Evolutionary conservation across 1,140 invertebrate species (phyloP).

Genomic region (Temnothorax longispinosus): DNA sequence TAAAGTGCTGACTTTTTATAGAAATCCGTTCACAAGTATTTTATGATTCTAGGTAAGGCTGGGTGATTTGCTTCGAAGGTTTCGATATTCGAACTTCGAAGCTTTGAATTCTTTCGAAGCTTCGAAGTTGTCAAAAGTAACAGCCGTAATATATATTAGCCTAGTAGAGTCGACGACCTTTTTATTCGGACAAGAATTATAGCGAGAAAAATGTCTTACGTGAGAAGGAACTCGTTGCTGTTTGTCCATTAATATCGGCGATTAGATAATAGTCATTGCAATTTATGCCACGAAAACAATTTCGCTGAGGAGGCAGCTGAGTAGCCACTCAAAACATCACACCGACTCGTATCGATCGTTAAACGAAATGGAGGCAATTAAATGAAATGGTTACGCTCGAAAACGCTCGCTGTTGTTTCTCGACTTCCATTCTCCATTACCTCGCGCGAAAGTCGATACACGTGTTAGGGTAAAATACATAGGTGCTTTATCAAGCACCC

Average conservation of each 20-base stretch:
- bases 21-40: background rate
- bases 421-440: slow-evolving; percentile 55
- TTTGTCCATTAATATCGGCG: slow-evolving; percentile 7
- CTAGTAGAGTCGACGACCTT: background rate
- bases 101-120: too few species aligned
- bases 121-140: too few species aligned
- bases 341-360: slow-evolving; percentile 49
- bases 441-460: slow-evolving; percentile 56
- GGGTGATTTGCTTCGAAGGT: too few species aligned
- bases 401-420: slow-evolving; percentile 47
- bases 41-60: background rate
- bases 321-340: slow-evolving; percentile 39
- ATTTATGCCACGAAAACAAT: slow-evolving; percentile 53
- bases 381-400: slow-evolving; percentile 61
- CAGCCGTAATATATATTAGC: too few species aligned
- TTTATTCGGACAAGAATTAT: background rate
- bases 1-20: background rate
- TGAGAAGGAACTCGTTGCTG: background rate
- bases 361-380: slow-evolving; percentile 55
- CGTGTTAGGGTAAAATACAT: slow-evolving; percentile 57
- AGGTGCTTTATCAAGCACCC: slow-evolving; percentile 49
- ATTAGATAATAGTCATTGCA: background rate
- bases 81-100: too few species aligned
- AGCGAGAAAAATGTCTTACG: background rate
- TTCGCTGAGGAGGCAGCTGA: slow-evolving; percentile 23